A percentile compares a stretch with the other conserved stretches of the same genome.
phyloP scores from a whole-genome alignment of 2,797 vertebrate genomes.

The Orestias chungarensis region DNA sequence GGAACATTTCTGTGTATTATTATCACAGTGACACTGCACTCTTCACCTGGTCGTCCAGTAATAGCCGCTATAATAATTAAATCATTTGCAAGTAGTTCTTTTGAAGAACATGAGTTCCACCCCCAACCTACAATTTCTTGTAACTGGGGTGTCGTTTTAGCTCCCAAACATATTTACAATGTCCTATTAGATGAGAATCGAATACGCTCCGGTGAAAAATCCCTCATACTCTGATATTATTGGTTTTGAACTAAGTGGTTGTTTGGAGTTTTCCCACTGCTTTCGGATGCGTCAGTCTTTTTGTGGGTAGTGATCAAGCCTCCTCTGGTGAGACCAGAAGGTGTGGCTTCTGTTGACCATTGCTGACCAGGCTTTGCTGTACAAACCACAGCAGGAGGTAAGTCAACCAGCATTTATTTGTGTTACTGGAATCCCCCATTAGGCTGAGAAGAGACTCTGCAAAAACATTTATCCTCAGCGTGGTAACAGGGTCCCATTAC shows the following conservation, averaged over 20 bases:
- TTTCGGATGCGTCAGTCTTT: conserved; percentile 30
- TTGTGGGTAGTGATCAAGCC: conserved; percentile 31
- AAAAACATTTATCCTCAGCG: conserved; percentile 58
- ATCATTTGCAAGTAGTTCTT: not conserved
- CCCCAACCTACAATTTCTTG: not conserved
- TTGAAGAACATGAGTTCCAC: no score
- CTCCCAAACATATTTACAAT: not conserved
- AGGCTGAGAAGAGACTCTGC: conserved; percentile 44
- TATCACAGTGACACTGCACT: not conserved
- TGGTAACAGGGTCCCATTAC: conserved; percentile 37
- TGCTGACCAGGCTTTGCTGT: conserved; percentile 36
- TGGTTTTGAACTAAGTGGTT: conserved; percentile 26
- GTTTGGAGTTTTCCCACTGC: conserved; percentile 25
- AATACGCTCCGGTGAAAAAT: not conserved
- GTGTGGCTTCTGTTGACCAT: conserved; percentile 43
- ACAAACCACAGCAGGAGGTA: conserved; percentile 51
- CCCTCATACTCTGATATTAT: conserved; percentile 1
- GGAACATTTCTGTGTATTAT: not conserved
- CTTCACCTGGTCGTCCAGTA: not conserved
- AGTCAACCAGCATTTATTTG: conserved; percentile 52
- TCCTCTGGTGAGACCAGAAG: conserved; percentile 36
- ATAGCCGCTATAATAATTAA: not conserved
- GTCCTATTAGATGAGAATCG: not conserved
- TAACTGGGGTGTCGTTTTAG: not conserved
- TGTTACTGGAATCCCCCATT: conserved; percentile 63